These are phyloP conservation scores for Plagodis pulveraria DNA, from an alignment of 2,888 invertebrate species.

Conservation along the genomic window DNA sequence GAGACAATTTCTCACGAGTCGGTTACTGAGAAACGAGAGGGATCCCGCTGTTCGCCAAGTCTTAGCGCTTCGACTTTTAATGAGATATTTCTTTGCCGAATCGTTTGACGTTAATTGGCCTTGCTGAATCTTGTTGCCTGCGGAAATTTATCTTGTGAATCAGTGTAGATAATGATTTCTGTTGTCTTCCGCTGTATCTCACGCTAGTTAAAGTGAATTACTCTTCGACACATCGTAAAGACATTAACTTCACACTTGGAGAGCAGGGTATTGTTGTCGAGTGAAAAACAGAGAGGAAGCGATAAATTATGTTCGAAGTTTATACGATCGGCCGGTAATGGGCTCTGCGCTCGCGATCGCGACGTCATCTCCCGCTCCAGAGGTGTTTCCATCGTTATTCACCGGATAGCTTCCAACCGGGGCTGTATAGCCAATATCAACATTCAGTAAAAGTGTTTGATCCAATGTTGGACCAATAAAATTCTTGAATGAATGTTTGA, in stretches of 20 bases:
- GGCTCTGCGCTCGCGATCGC: constrained; percentile 58
- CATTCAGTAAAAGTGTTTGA: not conserved
- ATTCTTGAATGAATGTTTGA: too few relatives aligned
- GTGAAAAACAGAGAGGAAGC: constrained; percentile 80
- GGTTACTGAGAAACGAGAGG: constrained; percentile 53
- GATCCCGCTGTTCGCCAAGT: constrained; percentile 60
- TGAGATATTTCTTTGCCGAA: constrained; percentile 46
- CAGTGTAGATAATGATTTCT: constrained; percentile 31
- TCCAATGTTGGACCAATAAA: not conserved
- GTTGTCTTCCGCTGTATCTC: constrained; percentile 49
- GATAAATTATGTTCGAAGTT: constrained; percentile 82
- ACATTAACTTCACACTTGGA: constrained; percentile 69
- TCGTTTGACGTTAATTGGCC: constrained; percentile 26
- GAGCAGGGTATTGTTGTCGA: constrained; percentile 72
- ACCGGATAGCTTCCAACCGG: constrained; percentile 15
- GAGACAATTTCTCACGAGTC: constrained; percentile 67
- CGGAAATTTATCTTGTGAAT: not conserved
- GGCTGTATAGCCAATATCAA: not conserved
- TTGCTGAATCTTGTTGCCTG: constrained; percentile 26
- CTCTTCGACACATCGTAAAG: constrained; percentile 74
- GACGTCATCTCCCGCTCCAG: constrained; percentile 47
- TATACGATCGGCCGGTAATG: constrained; percentile 78
- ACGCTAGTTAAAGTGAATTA: constrained; percentile 68
- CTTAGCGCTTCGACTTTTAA: constrained; percentile 56
- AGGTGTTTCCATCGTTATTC: constrained; percentile 32